Conservation (phyloP, 2,797 vertebrate species). For the Oreonectes daqikongensis region DNA sequence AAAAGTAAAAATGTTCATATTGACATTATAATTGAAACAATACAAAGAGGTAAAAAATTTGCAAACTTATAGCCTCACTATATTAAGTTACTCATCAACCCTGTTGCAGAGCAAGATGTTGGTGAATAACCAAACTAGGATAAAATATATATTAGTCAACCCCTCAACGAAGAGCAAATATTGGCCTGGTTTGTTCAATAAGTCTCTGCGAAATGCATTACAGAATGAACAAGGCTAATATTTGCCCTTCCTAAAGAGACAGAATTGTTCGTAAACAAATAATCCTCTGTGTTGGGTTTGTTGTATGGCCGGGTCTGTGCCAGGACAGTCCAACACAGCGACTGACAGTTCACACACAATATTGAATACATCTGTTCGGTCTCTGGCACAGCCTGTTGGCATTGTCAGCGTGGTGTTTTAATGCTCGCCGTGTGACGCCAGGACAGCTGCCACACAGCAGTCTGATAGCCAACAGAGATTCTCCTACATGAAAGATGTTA, state of each 20-base stretch:
- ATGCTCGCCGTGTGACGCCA: not conserved
- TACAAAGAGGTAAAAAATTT: too few relatives aligned
- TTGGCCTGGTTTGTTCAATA: not conserved
- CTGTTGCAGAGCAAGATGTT: not conserved
- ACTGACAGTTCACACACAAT: constrained; percentile 10
- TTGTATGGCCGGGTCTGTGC: constrained; percentile 4
- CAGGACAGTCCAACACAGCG: constrained; percentile 9
- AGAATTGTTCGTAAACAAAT: constrained; percentile 5
- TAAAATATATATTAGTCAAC: not conserved
- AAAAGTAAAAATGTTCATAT: too few relatives aligned
- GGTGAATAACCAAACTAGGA: too few relatives aligned
- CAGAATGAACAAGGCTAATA: not conserved
- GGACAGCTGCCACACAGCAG: constrained; percentile 34
- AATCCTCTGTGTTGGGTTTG: not conserved
- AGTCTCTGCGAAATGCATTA: not conserved
- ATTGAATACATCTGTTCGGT: constrained; percentile 37
- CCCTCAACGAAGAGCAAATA: not conserved
- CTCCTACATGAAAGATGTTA: not conserved
- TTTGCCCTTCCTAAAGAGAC: not conserved
- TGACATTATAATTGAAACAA: too few relatives aligned
- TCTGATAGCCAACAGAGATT: not conserved
- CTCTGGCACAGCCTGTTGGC: not conserved
- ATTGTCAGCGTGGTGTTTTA: not conserved
- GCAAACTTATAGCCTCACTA: not conserved
- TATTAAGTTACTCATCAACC: not conserved